Evolutionary conservation across 2,113 vertebrate genomes (phyloP).

Genomic region (Mohoua ochrocephala): DNA sequence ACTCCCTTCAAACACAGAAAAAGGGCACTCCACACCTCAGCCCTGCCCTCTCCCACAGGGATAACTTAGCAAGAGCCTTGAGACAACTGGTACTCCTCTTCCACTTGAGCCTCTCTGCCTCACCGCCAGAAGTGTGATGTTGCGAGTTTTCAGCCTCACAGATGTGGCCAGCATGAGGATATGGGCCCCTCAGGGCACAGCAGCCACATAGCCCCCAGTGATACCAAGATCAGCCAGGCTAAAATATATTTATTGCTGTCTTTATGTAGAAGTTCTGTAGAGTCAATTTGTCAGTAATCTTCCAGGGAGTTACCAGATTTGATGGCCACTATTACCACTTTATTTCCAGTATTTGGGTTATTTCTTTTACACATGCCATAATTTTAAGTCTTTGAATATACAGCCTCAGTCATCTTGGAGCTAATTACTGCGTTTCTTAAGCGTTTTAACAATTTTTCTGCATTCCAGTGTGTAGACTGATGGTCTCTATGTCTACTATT

Average conservation of each 20-base stretch:
- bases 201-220: fast-evolving
- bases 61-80: fast-evolving
- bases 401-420: not conserved
- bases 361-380: not conserved
- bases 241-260: not conserved
- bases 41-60: too few relatives aligned
- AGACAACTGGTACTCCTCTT: fast-evolving
- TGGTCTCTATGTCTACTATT: not conserved
- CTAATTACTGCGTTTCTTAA: not conserved
- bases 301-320: not conserved
- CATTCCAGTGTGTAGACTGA: not conserved
- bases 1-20: fast-evolving
- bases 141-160: too few relatives aligned
- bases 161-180: fast-evolving
- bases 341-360: not conserved
- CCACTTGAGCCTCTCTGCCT: too few relatives aligned
- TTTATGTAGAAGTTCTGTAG: not conserved
- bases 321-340: not conserved
- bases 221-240: not conserved
- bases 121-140: fast-evolving
- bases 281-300: not conserved
- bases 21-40: not conserved
- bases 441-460: not conserved
- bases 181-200: fast-evolving
- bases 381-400: not conserved